Evolutionary conservation across 2,888 invertebrate genomes (phyloP).

Genomic region (Augiades crinisus): DNA sequence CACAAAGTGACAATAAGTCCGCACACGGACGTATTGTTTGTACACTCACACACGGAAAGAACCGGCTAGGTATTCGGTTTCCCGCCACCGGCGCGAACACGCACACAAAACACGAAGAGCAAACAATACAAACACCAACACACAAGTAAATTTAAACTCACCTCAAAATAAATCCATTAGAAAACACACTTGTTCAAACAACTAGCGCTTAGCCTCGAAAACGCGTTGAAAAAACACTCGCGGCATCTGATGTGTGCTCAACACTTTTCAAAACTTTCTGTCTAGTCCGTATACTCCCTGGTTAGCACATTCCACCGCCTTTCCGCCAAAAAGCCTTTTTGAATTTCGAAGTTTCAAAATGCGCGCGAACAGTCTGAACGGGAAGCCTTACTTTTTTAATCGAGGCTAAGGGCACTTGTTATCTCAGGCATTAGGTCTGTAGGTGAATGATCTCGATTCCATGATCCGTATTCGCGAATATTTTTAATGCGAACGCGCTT

Average conservation of each 20-base stretch:
- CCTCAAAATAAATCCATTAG: slow-evolving; percentile 82
- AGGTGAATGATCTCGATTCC: slow-evolving; percentile 46
- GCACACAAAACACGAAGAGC: slow-evolving; percentile 76
- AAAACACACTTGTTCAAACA: slow-evolving; percentile 82
- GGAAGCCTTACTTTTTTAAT: slow-evolving; percentile 36
- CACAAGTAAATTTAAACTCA: slow-evolving; percentile 81
- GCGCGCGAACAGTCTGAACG: slow-evolving; percentile 36
- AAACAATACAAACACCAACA: slow-evolving; percentile 81
- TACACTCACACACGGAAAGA: slow-evolving; percentile 62
- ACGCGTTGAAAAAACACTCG: slow-evolving; percentile 80
- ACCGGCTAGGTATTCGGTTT: slow-evolving; percentile 79
- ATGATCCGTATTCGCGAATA: slow-evolving; percentile 48
- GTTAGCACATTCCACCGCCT: slow-evolving; percentile 48
- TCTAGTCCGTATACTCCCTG: slow-evolving; percentile 53
- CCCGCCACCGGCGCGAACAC: slow-evolving; percentile 78
- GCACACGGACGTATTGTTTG: slow-evolving; percentile 65
- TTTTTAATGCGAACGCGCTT: slow-evolving; percentile 57
- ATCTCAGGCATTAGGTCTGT: slow-evolving; percentile 48
- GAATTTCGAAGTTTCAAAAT: slow-evolving; percentile 42
- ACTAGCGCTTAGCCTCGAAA: slow-evolving; percentile 81
- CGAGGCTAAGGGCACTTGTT: slow-evolving; percentile 46
- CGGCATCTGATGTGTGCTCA: slow-evolving; percentile 70
- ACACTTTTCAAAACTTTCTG: slow-evolving; percentile 78
- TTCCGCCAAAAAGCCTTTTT: slow-evolving; percentile 61
- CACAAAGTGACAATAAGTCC: slow-evolving; percentile 77